Conservation (phyloP, 2,888 invertebrate genomes). For the Lepas anatifera region DNA sequence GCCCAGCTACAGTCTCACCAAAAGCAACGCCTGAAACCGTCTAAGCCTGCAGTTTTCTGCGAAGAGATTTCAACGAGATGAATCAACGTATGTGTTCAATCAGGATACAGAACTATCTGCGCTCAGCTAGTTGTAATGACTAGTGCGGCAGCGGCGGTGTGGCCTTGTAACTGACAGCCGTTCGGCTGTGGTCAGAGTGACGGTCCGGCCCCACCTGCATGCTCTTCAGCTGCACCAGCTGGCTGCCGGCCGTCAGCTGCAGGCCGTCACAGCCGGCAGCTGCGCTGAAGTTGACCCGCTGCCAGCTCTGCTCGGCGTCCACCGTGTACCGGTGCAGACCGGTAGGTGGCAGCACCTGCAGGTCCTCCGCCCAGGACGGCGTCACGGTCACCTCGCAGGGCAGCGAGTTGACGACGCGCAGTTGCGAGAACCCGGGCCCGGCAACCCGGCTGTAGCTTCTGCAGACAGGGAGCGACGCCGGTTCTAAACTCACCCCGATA, state of each 20-base stretch:
- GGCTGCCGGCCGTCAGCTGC: neutral
- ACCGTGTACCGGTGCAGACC: neutral
- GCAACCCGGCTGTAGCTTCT: conserved; percentile 37
- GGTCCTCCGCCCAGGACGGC: neutral
- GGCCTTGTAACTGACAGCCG: too few species aligned
- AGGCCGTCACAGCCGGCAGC: neutral
- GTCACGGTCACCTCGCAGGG: conserved; percentile 43
- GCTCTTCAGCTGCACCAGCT: neutral
- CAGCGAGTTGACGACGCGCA: conserved; percentile 51
- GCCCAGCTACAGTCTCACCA: too few species aligned
- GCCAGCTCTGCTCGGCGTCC: neutral
- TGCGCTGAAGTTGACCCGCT: neutral
- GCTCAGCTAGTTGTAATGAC: too few species aligned
- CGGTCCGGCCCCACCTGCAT: neutral
- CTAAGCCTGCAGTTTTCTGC: too few species aligned
- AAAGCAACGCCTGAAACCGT: neutral
- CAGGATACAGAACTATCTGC: too few species aligned
- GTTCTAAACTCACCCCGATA: too few species aligned
- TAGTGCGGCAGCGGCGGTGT: too few species aligned
- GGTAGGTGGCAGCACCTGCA: neutral
- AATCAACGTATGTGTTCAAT: too few species aligned
- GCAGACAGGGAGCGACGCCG: conserved; percentile 20
- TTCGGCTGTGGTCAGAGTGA: too few species aligned
- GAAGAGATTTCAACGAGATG: too few species aligned
- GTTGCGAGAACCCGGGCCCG: conserved; percentile 37